Conservation (phyloP, 2,888 invertebrate genomes). For the Tortricodes alternella region DNA sequence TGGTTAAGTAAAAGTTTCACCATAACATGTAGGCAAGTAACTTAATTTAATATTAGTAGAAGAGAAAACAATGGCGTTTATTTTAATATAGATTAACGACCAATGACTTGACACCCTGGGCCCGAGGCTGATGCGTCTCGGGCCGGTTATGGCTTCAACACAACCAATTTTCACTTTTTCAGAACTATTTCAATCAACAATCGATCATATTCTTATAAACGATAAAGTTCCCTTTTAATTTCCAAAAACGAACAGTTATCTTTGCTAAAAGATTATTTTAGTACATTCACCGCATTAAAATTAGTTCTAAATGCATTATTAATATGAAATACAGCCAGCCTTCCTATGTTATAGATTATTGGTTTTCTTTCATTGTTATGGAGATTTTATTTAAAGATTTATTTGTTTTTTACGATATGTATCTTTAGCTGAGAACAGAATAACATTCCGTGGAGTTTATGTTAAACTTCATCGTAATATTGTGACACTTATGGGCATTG, state of each 20-base stretch:
- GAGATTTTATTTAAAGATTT: constrained; percentile 53
- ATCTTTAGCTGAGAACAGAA: constrained; percentile 27
- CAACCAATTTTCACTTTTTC: constrained; percentile 21
- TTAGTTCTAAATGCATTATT: constrained; percentile 66
- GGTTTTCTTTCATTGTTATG: constrained; percentile 69
- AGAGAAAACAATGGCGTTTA: constrained; percentile 76
- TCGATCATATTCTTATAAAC: constrained; percentile 1
- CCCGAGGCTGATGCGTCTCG: constrained; percentile 49
- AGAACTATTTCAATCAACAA: constrained; percentile 34
- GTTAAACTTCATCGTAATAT: constrained; percentile 21
- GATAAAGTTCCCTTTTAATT: background rate
- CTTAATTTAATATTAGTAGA: constrained; percentile 68
- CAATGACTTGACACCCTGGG: constrained; percentile 75
- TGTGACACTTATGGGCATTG: background rate
- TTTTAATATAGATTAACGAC: constrained; percentile 80
- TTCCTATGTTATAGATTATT: constrained; percentile 74
- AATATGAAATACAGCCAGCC: constrained; percentile 76
- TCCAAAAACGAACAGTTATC: constrained; percentile 34
- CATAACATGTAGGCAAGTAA: constrained; percentile 40
- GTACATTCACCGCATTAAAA: constrained; percentile 60
- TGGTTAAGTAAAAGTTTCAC: constrained; percentile 1
- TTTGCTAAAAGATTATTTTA: constrained; percentile 51
- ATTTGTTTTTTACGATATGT: constrained; percentile 52
- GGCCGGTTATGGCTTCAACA: constrained; percentile 36
- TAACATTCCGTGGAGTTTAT: constrained; percentile 12